phyloP scores from a whole-genome alignment of 2,888 invertebrate species.

The Orthosia gracilis region DNA sequence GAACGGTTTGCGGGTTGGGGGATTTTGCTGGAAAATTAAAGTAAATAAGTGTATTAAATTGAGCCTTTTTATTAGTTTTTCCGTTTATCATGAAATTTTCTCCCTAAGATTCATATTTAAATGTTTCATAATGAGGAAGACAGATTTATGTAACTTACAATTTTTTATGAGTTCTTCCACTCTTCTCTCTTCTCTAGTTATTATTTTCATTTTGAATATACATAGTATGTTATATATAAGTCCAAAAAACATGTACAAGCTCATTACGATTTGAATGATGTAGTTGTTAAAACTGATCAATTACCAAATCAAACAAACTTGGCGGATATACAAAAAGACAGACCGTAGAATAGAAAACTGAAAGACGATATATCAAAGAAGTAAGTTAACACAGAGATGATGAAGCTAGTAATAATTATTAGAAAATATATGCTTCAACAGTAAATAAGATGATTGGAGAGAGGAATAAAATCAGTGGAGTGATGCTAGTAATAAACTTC shows the following conservation, averaged over 20 bases:
- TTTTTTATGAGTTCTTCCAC: no score
- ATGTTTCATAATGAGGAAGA: background rate
- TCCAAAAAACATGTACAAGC: no score
- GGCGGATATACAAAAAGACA: no score
- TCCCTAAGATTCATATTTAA: background rate
- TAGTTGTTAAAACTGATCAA: no score
- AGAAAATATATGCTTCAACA: background rate
- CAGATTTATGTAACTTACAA: background rate
- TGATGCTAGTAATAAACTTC: background rate
- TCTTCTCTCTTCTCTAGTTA: no score
- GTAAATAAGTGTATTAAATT: conserved; percentile 27
- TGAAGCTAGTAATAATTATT: background rate
- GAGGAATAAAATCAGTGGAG: background rate
- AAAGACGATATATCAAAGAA: background rate
- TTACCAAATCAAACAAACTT: no score
- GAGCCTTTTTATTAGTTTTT: conserved; percentile 1
- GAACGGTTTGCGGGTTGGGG: conserved; percentile 22
- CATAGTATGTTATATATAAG: no score
- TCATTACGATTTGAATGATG: no score
- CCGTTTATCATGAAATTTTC: background rate
- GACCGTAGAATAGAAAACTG: no score
- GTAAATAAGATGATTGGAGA: background rate
- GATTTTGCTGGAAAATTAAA: conserved; percentile 34
- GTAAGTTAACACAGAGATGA: background rate
- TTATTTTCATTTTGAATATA: no score